Evolutionary conservation across 2,888 invertebrate genomes (phyloP), one percentile per base, ranked within the genome.

Genomic region (Cremastobaeus sp.): DNA sequence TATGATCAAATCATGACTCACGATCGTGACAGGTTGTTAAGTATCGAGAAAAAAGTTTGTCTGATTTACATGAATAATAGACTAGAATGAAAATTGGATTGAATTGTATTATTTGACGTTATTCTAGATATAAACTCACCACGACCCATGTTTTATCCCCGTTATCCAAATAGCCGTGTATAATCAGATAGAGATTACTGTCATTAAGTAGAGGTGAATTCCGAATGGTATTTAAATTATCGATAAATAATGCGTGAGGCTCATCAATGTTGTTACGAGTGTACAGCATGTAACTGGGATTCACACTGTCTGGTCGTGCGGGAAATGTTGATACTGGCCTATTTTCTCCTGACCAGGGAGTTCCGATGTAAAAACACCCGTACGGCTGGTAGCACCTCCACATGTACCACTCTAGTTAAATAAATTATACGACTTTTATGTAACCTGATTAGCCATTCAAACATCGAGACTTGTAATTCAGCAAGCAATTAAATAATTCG

Each of bases 111-210:
- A n/a, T n/a, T n/a, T n/a, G n/a, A n/a, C n/a, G n/a, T n/a, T n/a
- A n/a, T n/a, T n/a, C n/a, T n/a, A n/a, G 25, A 55, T 32, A 57
- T 52, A 6, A 57, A 76, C 86, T 83, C 74, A 90, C 90, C 85
- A 89, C 79, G 17, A 96, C 93, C 97, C 96, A 96, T 47, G 90
- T 88, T 80, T 94, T 93, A 74, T 92, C 91, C 0, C 96, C 96
- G 37, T 93, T 92, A 84, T 97, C 96, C 74, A 96, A 88, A 85
- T 95, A 97, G 0, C 97, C 97, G 83, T 97, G 97, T 0, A 94
- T 91, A 70, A 97, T 91, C 69, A 96, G 89, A 83, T 92, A 95
- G 75, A 94, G 90, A 2, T 92, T 92, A 6, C 91, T 92, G 15
- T 86, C 85, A 21, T 86, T 88, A 0, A 91, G 89, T 1, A 95